Conservation (phyloP, 1,140 invertebrate genomes). For the Acromyrmex charruanus region DNA sequence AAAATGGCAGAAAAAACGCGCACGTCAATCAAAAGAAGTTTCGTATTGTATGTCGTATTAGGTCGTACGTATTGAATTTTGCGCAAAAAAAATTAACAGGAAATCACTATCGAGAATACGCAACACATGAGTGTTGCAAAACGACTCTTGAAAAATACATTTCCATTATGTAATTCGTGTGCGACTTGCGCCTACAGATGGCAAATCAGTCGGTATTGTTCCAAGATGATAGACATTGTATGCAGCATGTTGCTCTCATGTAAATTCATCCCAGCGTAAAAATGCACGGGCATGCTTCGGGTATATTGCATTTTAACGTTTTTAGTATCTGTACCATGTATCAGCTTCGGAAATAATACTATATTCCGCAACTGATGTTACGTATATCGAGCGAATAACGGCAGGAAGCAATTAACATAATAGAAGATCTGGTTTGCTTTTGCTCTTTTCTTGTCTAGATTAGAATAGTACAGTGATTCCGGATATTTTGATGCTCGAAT, state of each 20-base stretch:
- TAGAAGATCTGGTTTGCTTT: constrained; percentile 47
- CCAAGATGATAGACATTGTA: constrained; percentile 56
- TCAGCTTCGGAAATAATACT: constrained; percentile 35
- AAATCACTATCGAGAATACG: constrained; percentile 20
- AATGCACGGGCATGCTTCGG: background rate
- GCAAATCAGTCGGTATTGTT: constrained; percentile 55
- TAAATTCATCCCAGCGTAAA: constrained; percentile 45
- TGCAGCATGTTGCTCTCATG: constrained; percentile 24
- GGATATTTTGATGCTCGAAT: background rate
- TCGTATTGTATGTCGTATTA: background rate
- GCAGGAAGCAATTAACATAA: constrained; percentile 52
- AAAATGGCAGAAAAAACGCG: background rate
- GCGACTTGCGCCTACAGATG: constrained; percentile 36
- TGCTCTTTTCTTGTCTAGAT: constrained; percentile 66
- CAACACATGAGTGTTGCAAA: background rate
- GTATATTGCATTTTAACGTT: constrained; percentile 17
- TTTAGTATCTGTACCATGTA: background rate
- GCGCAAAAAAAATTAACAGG: background rate
- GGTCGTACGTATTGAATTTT: background rate
- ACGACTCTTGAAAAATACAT: constrained; percentile 43
- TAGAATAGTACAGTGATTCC: background rate
- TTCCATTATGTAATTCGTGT: constrained; percentile 49
- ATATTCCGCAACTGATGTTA: constrained; percentile 35
- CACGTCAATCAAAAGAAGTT: background rate
- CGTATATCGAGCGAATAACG: constrained; percentile 53